Base-by-base conservation (phyloP, 2,888 invertebrate species). In the Drosophila algonquin region DNA sequence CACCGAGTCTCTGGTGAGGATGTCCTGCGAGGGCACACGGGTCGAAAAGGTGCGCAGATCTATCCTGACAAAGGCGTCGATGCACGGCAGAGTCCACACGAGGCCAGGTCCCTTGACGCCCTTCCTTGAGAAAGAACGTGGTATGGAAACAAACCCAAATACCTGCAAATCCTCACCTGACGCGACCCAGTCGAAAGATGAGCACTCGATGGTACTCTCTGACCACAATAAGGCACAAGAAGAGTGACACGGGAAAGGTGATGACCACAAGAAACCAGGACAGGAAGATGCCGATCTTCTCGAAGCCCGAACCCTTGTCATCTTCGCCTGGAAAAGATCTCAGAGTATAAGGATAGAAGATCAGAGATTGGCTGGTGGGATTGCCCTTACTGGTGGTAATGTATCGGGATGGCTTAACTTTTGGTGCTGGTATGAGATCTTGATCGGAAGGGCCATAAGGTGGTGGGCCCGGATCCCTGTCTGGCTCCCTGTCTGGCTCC, bases 1-100 rank as follows among this genome's bases (percentile, higher is more conserved):
- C 44, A 98, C 98, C 0, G 97, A 96, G 92, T 98, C 98, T 92
- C 96, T 96, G 12, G 97, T 97, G 61, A 98, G 93, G 63, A 92
- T 93, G 90, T 94, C 94, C 85, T 95, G 95, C 0, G 94, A 93
- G 3, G 94, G 94, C 9, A 95, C 94, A 83, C 94, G 94, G 87
- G 94, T 94, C 1, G 94, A 93, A 12, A 93, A 92, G 1, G 94
- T 94, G 51, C 95, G 93, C 58, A 95, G 91, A 85, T 95, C 95
- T 12, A 95, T 93, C 75, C 89, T 93, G 1, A 92, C 90, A 89
- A 92, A 93, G 18, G 90, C 91, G 79, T 94, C 95, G 63, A 94
- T 93, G 87, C 95, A 95, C 2, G 95, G 95, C 50, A 95, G 90
- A 47, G 94, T 91, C 90, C 95, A 94, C 68, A 94, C 93, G 76